Percentiles rank a stretch among this genome's conserved stretches.
phyloP scores from a whole-genome alignment of 2,888 invertebrate species.

The Tachina grossa region DNA sequence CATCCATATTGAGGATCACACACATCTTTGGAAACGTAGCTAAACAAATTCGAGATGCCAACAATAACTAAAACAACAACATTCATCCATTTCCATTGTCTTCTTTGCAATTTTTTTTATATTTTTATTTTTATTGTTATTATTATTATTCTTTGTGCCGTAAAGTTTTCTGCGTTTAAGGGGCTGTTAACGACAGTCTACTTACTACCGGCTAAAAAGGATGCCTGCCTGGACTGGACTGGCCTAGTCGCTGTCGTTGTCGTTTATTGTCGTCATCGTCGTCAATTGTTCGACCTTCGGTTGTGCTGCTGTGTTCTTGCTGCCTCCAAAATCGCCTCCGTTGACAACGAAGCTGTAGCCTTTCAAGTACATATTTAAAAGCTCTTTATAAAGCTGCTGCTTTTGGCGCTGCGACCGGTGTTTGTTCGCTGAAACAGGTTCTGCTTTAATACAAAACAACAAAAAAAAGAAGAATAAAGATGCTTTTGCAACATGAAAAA shows the following conservation, averaged over 20 bases:
- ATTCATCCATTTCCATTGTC: conserved; percentile 62
- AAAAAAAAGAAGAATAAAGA: not conserved
- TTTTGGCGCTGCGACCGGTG: conserved; percentile 21
- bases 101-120: conserved; percentile 56
- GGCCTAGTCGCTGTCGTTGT: conserved; percentile 34
- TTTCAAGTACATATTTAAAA: conserved; percentile 40
- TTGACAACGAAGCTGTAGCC: conserved; percentile 51
- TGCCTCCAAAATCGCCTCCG: conserved; percentile 49
- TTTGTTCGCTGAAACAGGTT: conserved; percentile 54
- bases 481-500: conserved; percentile 11
- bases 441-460: not conserved
- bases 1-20: conserved; percentile 57
- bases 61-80: conserved; percentile 54
- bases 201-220: conserved; percentile 66
- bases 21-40: conserved; percentile 59
- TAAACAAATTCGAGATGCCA: conserved; percentile 68
- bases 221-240: conserved; percentile 39
- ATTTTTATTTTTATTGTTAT: conserved; percentile 15
- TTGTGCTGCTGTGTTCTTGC: conserved; percentile 32
- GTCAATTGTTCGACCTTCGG: conserved; percentile 70
- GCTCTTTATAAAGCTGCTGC: conserved; percentile 25
- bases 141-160: conserved; percentile 43
- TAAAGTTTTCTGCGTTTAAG: conserved; percentile 50
- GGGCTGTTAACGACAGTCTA: conserved; percentile 69
- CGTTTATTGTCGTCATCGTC: conserved; percentile 51